Evolutionary conservation across 2,888 invertebrate genomes (phyloP), one percentile per base, ranked within the genome.

Genomic region (Incurvaria masculella): DNA sequence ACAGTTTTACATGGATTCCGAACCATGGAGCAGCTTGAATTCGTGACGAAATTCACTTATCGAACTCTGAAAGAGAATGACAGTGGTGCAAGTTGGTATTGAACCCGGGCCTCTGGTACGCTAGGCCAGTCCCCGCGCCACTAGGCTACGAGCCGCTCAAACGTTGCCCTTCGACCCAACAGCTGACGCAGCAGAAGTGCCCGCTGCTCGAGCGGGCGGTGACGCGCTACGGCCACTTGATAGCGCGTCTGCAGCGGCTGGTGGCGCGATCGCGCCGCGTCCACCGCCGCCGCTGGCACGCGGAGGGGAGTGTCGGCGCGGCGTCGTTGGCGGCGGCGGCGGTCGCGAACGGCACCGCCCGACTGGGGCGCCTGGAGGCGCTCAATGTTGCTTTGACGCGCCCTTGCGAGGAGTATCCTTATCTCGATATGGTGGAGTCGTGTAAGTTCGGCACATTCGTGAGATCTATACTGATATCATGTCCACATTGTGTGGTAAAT

Each of bases 401-500:
- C 4, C 58, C 68, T 1, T 89, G 89, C 61, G 79, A 82, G 56
- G 65, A 66, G 3, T 70, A 72, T 58, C 89, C 89, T 0, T 63
- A 75, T 48, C 62, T 83, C 21, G 58, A 73, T 42, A 87, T 87
- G 81, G 81, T 85, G 59, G 90, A 91, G 69, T 75, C 81, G 53
- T 89, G 85, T 87, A 74, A 78, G 81, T 33, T 4, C 14, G n/a
- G n/a, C n/a, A n/a, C n/a, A n/a, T n/a, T 49, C 18, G 6, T 18
- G n/a, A n/a, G n/a, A n/a, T n/a, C n/a, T n/a, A n/a, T n/a, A n/a
- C n/a, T n/a, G n/a, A n/a, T n/a, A n/a, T n/a, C n/a, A n/a, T n/a
- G n/a, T n/a, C n/a, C n/a, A n/a, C n/a, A n/a, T n/a, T n/a, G n/a
- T n/a, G n/a, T n/a, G n/a, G n/a, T n/a, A n/a, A n/a, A n/a, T n/a